Base-by-base conservation (phyloP, 2,113 vertebrate genomes). In the Hyaena hyaena region DNA sequence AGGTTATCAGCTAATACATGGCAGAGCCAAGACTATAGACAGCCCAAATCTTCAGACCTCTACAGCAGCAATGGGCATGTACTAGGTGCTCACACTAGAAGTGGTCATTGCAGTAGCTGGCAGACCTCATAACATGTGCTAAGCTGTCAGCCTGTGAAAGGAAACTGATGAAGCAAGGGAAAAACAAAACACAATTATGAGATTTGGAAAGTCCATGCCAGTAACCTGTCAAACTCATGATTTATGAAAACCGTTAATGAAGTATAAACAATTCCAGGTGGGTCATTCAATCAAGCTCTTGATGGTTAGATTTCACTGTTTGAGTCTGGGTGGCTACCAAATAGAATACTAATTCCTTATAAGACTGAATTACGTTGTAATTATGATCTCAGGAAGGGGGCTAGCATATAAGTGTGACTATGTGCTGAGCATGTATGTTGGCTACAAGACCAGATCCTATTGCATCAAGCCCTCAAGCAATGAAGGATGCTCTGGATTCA, bases 301-400 rank as follows among this genome's bases (percentile, higher is more conserved):
- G 5, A 4, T 92, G 73, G 81, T 39, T 0, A 90, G 95, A 31
- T 98, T 97, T 92, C 90, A 97, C 77, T 68, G 48, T 96, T 97
- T 95, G 82, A 95, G 68, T 87, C 90, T 77, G 65, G 63, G 39
- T 55, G 92, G 93, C 81, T 8, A 7, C 95, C 0, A 3, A 86
- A 93, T 80, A 97, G 97, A 98, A 98, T 97, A 88, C 98, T 97
- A 95, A 98, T 99, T 99, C 98, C 96, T 93, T 97, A 48, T 90
- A 95, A 97, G 97, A 98, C 98, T 99, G 98, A 99, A 98, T 99
- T 99, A 98, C 98, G 96, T 55, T 98, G 96, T 97, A 98, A 99
- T 99, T 99, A 98, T 98, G 98, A 98, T 98, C 98, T 98, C 61
- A n/a, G 55, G 53, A 95, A 85, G 10, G 5, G 35, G 68, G 28